Percentiles rank a stretch among this genome's conserved stretches.
These are phyloP conservation scores for Eubasilissa regina DNA, from an alignment of 1,140 invertebrate species.

Conservation along the genomic window DNA sequence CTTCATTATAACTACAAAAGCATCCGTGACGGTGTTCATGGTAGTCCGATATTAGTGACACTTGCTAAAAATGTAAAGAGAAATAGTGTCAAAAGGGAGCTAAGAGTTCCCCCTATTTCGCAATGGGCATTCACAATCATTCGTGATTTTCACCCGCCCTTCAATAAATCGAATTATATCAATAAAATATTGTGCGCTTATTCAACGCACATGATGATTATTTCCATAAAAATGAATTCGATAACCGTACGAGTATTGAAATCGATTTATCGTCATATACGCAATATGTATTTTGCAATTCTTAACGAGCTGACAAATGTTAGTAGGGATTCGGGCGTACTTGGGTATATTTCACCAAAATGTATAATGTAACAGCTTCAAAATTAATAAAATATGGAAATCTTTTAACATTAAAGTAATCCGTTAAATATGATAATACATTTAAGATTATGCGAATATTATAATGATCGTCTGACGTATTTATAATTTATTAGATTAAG, in stretches of 20 bases:
- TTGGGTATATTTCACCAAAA: too few relatives aligned
- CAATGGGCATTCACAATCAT: conserved; percentile 28
- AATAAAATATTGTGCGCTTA: conserved; percentile 24
- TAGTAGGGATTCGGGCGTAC: too few relatives aligned
- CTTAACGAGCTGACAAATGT: background rate
- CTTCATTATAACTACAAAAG: conserved; percentile 18
- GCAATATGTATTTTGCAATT: conserved; percentile 40
- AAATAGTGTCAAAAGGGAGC: background rate
- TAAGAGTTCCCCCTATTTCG: background rate
- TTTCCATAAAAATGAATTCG: conserved; percentile 32
- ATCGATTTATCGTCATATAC: background rate
- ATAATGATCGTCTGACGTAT: too few relatives aligned
- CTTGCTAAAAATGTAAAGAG: conserved; percentile 30
- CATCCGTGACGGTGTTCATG: background rate
- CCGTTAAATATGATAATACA: too few relatives aligned
- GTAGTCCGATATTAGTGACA: conserved; percentile 25
- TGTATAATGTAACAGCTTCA: too few relatives aligned
- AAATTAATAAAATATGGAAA: too few relatives aligned
- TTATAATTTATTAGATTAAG: too few relatives aligned
- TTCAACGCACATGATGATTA: conserved; percentile 22
- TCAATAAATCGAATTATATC: conserved; percentile 19
- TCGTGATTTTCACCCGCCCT: conserved; percentile 24
- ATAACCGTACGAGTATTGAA: conserved; percentile 10
- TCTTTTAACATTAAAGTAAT: too few relatives aligned
- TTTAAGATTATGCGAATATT: too few relatives aligned